Evolutionary conservation across 2,113 vertebrate genomes (phyloP).

Genomic region (Dromiciops gliroides): DNA sequence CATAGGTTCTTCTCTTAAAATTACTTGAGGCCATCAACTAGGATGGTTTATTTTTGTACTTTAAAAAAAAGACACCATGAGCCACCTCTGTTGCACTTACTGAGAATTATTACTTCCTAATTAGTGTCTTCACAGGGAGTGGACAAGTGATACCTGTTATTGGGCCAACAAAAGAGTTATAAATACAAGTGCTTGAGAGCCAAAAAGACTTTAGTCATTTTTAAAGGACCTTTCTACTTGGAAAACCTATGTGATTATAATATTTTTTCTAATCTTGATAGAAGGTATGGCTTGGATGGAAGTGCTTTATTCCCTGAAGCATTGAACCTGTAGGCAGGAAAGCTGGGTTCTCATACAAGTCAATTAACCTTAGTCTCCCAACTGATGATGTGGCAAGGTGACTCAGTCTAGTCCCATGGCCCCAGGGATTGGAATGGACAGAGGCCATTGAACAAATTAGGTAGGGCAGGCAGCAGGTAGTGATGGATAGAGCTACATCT

Average conservation of each 20-base stretch:
- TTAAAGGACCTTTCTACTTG: constrained; percentile 30
- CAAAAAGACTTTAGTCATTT: constrained; percentile 50
- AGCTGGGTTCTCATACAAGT: constrained; percentile 51
- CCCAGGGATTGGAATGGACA: neutral
- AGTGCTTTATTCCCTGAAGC: constrained; percentile 13
- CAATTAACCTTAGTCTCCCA: constrained; percentile 36
- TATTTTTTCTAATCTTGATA: neutral
- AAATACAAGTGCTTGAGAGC: constrained; percentile 33
- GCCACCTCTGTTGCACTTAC: constrained; percentile 38
- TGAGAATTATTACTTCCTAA: constrained; percentile 68
- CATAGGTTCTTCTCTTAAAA: constrained; percentile 59
- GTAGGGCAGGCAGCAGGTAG: neutral
- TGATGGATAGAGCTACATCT: neutral
- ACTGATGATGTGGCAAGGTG: neutral
- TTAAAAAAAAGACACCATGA: constrained; percentile 14
- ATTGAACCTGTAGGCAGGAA: constrained; percentile 37
- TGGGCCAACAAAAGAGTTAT: constrained; percentile 54
- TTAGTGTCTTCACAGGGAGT: constrained; percentile 50
- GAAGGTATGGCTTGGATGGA: constrained; percentile 3
- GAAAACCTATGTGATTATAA: constrained; percentile 43
- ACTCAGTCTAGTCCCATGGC: neutral
- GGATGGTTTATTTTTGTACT: constrained; percentile 48
- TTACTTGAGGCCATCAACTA: constrained; percentile 53
- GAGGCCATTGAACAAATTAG: neutral
- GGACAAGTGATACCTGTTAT: constrained; percentile 47